Base-by-base conservation (phyloP, 2,888 invertebrate species). In the Acanthococcus lagerstroemiae region DNA sequence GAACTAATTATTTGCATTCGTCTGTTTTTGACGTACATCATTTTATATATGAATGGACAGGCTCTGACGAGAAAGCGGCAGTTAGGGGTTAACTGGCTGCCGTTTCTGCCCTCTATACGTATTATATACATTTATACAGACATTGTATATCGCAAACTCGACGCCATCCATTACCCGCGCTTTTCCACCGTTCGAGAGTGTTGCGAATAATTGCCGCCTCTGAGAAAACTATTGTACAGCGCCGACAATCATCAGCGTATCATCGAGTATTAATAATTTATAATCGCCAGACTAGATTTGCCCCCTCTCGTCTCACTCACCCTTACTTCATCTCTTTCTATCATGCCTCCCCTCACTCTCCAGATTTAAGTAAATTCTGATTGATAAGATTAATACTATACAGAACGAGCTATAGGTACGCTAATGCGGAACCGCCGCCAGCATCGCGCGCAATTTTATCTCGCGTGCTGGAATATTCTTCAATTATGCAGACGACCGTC, bases 1-100 rank as follows among this genome's bases (percentile, higher is more conserved):
- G 61, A 61, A 61, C 61, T 61, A 61, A 61, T 61, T 61, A 61
- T 61, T 61, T 61, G 61, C 61, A 61, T 61, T 61, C 61, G 61
- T 61, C 61, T 61, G 61, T 61, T 61, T 61, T 61, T 61, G 61
- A 61, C 61, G 61, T 52, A 52, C 30, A 61, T 61, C 61, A 61
- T 61, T 61, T 61, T 52, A 61, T 52, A 61, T 61, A 27, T 52
- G 27, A 61, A 61, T 61, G 61, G 61, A 61, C 61, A 22, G 52
- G 61, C 52, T 45, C n/a, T 9, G 37, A n/a, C n/a, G 37, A 37
- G 37, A 37, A 37, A 37, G 12, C 37, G 37, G 12, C 37, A 37
- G 12, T n/a, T 9, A 37, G 37, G n/a, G n/a, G 12, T 15, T 37
- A 15, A 15, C 12, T 37, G 37, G n/a, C n/a, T n/a, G 37, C 37